Base-by-base conservation (phyloP, 2,888 invertebrate species). In the Tetheella fluctuosa region DNA sequence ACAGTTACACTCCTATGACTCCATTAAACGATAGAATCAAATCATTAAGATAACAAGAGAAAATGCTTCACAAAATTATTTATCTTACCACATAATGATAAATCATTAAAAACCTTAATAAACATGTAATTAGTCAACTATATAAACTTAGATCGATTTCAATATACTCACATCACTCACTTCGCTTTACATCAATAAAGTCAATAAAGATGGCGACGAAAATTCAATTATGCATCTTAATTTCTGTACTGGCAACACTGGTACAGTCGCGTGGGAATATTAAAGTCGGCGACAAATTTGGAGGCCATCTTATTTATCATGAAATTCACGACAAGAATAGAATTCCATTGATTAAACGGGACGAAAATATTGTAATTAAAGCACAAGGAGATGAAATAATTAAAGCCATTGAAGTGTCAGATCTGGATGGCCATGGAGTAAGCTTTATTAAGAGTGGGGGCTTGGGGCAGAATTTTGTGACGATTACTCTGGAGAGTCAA, bases 391-490 rank as follows among this genome's bases (percentile, higher is more conserved):
- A 57, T 54, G 76, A 76, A 52, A 6, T 62, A 0, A 79, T 81
- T 4, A 66, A 64, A 42, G 69, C 70, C 1, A 59, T 81, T 0
- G 6, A 64, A 0, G 73, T 81, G 0, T 71, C 64, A 17, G 80
- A 82, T 48, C 58, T 80, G 30, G 60, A 68, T 8, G 81, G 81
- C 0, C 58, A 69, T 8, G 78, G 76, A 1, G 52, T 59, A 1
- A 75, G 78, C 52, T 73, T 69, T 10, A 69, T 81, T n/a, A 69
- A 62, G 5, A 12, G 62, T 3, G 83, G 83, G 0, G 82, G 82
- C 0, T n/a, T 82, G 8, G 78, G 78, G 1, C 34, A 56, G 4
- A 62, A 56, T 2, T 71, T 67, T 20, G 78, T 81, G 1, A 73
- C 74, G 0, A 71, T 83, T 3, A 71, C 70, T 42, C 63, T 83